Evolutionary conservation across 2,797 vertebrate genomes (phyloP).

Genomic region (Lycodopsis pacificus): DNA sequence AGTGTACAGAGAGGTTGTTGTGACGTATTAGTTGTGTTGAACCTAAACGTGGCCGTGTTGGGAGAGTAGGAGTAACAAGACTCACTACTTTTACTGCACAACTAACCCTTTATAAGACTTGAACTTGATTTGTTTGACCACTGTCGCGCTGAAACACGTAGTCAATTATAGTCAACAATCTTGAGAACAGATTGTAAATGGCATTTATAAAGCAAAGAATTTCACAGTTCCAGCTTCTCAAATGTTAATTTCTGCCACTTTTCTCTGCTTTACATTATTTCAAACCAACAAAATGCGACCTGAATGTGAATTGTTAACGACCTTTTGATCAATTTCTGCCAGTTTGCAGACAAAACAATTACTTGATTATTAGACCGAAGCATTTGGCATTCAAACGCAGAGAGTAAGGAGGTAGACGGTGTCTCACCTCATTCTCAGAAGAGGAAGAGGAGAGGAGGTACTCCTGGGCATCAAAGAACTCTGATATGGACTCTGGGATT

Average conservation of each 20-base stretch:
- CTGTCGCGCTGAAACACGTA: constrained; percentile 7
- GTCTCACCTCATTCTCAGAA: constrained; percentile 95
- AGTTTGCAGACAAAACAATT: not conserved
- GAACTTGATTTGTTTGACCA: not conserved
- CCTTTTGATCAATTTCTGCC: not conserved
- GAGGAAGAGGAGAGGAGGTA: constrained; percentile 97
- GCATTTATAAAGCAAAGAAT: not conserved
- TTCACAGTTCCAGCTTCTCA: not conserved
- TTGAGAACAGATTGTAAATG: not conserved
- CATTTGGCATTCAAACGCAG: constrained; percentile 4
- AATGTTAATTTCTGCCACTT: not conserved
- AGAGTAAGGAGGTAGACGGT: not conserved
- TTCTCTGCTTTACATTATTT: not conserved
- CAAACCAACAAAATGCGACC: not conserved
- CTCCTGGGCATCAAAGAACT: constrained; percentile 98
- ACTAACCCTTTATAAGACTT: not conserved
- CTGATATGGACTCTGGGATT: constrained; percentile 93
- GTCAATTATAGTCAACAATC: not conserved
- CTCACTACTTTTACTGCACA: not conserved
- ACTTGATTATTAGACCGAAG: not conserved
- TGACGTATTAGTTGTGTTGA: not conserved
- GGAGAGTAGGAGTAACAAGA: not conserved
- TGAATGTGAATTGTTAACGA: not conserved
- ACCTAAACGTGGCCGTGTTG: not conserved
- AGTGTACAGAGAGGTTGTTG: not conserved